Evolutionary conservation across 2,797 vertebrate species (phyloP).

Genomic region (Graptemys geographica): DNA sequence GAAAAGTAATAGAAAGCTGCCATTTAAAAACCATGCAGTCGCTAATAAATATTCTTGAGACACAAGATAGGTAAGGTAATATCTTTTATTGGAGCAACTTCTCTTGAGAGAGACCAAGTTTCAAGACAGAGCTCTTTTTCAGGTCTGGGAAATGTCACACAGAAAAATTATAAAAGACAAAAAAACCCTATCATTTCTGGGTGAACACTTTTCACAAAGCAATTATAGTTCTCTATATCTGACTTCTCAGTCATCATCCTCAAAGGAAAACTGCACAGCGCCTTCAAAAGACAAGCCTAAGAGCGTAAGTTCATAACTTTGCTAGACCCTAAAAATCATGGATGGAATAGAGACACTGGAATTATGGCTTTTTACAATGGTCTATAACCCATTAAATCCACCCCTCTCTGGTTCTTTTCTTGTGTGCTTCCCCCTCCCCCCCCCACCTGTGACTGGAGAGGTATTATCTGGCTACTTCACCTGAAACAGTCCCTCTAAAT

Average conservation of each 20-base stretch:
- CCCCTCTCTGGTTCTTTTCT: background rate
- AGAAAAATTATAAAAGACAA: background rate
- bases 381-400: background rate
- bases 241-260: background rate
- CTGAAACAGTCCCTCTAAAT: background rate
- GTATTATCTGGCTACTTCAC: background rate
- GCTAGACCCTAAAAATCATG: background rate
- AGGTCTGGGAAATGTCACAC: background rate
- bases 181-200: background rate
- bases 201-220: background rate
- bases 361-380: background rate
- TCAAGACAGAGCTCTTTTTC: background rate
- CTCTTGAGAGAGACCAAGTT: background rate
- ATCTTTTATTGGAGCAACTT: background rate
- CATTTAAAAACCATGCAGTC: background rate
- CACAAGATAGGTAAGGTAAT: background rate
- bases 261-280: background rate
- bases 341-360: background rate
- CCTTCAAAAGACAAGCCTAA: background rate
- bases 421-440: background rate
- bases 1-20: background rate
- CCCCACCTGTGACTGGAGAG: background rate
- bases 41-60: background rate
- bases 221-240: background rate
- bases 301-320: background rate